phyloP scores from a whole-genome alignment of 1,140 invertebrate genomes.

The Colletes gigas region DNA sequence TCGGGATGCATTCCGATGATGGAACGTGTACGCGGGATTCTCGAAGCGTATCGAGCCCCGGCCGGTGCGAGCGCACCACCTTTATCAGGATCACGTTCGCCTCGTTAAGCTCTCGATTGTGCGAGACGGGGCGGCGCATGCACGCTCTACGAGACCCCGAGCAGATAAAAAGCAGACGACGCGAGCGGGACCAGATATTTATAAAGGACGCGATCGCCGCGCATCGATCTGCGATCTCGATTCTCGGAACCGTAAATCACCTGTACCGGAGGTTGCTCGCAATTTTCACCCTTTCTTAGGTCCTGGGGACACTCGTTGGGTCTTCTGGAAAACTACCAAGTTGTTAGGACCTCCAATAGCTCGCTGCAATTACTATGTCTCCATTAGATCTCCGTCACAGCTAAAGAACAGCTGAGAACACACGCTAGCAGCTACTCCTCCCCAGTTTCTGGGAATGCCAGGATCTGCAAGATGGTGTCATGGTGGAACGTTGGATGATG shows the following conservation, averaged over 20 bases:
- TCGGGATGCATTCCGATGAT: conserved; percentile 25
- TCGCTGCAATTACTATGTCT: too few species aligned
- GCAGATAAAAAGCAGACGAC: conserved; percentile 36
- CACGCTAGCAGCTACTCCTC: too few species aligned
- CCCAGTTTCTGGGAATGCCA: too few species aligned
- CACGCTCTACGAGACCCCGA: neutral
- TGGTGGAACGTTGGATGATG: neutral
- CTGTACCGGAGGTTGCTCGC: neutral
- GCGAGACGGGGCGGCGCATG: conserved; percentile 27
- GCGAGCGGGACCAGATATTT: conserved; percentile 42
- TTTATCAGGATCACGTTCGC: conserved; percentile 46
- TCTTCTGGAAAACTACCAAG: too few species aligned
- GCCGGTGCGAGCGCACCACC: neutral
- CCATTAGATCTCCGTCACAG: too few species aligned
- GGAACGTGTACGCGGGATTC: conserved; percentile 15
- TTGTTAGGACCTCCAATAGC: too few species aligned
- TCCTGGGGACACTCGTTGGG: too few species aligned
- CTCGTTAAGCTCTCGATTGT: conserved; percentile 48
- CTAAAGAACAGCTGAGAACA: too few species aligned
- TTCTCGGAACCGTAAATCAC: conserved; percentile 26
- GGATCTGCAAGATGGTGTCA: too few species aligned
- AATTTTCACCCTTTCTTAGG: too few species aligned
- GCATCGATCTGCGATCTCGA: conserved; percentile 16
- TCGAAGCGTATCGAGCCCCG: conserved; percentile 13
- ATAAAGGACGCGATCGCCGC: conserved; percentile 29